phyloP scores from a whole-genome alignment of 2,888 invertebrate species.

The Papilio protenor region DNA sequence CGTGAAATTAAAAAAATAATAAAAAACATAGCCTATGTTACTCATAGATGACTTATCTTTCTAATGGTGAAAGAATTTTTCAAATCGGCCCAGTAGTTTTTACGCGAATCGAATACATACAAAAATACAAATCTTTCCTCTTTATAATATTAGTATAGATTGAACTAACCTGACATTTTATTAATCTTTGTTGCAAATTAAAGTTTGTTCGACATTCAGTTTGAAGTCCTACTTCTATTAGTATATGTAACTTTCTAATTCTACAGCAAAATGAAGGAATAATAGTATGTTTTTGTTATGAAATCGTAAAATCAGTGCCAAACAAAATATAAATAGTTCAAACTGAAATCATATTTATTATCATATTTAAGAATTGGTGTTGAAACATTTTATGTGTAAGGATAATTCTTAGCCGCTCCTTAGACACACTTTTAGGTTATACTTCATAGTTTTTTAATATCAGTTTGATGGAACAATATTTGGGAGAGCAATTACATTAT shows the following conservation, averaged over 20 bases:
- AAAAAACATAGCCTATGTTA: no score
- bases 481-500: slow-evolving; percentile 55
- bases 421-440: not conserved
- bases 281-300: not conserved
- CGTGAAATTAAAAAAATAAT: no score
- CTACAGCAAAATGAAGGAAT: not conserved
- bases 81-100: no score
- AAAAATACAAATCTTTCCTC: no score
- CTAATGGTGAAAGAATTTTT: no score
- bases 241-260: not conserved
- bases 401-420: not conserved
- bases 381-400: slow-evolving; percentile 50
- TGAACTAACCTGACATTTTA: not conserved
- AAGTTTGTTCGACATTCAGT: not conserved
- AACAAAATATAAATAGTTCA: slow-evolving; percentile 43
- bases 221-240: slow-evolving; percentile 2
- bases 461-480: slow-evolving; percentile 3
- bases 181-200: not conserved
- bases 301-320: slow-evolving; percentile 39
- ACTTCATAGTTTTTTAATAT: slow-evolving; percentile 33
- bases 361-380: slow-evolving; percentile 53
- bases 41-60: no score
- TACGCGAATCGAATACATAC: no score
- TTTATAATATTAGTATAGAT: no score
- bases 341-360: slow-evolving; percentile 38